Conservation (phyloP, 2,113 vertebrate species). For the Zosterops pallidus region DNA sequence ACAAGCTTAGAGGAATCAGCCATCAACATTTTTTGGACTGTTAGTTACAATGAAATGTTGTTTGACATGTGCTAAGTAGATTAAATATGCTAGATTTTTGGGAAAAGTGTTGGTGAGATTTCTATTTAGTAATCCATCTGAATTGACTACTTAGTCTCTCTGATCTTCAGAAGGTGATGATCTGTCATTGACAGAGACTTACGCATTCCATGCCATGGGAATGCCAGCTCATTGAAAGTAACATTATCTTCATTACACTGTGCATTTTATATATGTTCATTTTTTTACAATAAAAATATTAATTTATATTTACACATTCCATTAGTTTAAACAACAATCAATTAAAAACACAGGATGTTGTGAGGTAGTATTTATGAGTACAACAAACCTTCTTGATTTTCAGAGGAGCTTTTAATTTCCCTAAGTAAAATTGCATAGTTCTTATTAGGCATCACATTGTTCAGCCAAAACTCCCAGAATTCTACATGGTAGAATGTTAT, state of each 20-base stretch:
- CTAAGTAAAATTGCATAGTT: neutral
- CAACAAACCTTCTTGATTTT: neutral
- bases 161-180: neutral
- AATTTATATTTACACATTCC: neutral
- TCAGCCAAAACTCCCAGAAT: neutral
- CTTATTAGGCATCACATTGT: neutral
- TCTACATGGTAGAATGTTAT: neutral
- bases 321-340: neutral
- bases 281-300: neutral
- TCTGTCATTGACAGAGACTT: neutral
- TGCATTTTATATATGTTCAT: neutral
- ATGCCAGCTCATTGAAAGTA: neutral
- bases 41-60: neutral
- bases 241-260: neutral
- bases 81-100: neutral
- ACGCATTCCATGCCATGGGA: neutral
- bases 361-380: neutral
- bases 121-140: neutral
- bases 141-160: neutral
- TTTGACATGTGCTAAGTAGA: neutral
- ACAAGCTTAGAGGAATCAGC: neutral
- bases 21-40: neutral
- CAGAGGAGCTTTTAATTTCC: neutral
- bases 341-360: neutral
- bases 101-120: neutral